Percentiles rank a stretch among this genome's conserved stretches.
Evolutionary conservation across 2,888 invertebrate genomes (phyloP).

Genomic region (Chloroclystis v-ata): DNA sequence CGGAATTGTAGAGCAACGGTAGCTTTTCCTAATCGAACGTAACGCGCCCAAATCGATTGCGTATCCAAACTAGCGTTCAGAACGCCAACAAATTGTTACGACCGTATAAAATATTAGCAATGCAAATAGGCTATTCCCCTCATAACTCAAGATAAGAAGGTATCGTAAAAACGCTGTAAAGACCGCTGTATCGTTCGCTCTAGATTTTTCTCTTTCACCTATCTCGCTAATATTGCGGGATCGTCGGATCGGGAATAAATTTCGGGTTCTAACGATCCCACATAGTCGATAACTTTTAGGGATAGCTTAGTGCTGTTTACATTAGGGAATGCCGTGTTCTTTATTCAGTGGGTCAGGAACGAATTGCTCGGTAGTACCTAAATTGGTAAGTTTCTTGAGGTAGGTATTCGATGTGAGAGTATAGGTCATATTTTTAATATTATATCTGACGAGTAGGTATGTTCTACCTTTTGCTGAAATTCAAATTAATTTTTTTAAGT

Average conservation of each 20-base stretch:
- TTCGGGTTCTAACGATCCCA: conserved; percentile 10
- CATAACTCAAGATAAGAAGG: conserved; percentile 34
- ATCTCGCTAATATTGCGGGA: conserved; percentile 21
- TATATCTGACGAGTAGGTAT: too few species aligned
- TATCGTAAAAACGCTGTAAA: conserved; percentile 33
- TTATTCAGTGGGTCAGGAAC: conserved; percentile 7
- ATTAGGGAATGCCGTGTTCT: conserved; percentile 5
- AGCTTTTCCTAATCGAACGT: not conserved
- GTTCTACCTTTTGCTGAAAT: too few species aligned
- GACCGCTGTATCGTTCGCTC: conserved; percentile 24
- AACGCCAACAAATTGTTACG: conserved; percentile 29
- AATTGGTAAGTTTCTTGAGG: too few species aligned
- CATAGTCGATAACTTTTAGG: conserved; percentile 16
- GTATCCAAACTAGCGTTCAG: conserved; percentile 23
- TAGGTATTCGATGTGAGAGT: too few species aligned
- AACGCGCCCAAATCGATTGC: conserved; percentile 24
- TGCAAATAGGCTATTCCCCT: conserved; percentile 33
- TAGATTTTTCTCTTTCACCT: conserved; percentile 24
- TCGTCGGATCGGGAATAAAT: conserved; percentile 20
- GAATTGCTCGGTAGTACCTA: not conserved
- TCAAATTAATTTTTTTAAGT: too few species aligned
- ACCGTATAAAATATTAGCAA: conserved; percentile 34
- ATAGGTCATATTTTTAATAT: too few species aligned
- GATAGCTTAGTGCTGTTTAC: conserved; percentile 18
- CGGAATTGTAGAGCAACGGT: too few species aligned